These are phyloP conservation scores for Siderastrea siderea DNA, from an alignment of 92 coral and sea anemone species.

Conservation along the genomic window DNA sequence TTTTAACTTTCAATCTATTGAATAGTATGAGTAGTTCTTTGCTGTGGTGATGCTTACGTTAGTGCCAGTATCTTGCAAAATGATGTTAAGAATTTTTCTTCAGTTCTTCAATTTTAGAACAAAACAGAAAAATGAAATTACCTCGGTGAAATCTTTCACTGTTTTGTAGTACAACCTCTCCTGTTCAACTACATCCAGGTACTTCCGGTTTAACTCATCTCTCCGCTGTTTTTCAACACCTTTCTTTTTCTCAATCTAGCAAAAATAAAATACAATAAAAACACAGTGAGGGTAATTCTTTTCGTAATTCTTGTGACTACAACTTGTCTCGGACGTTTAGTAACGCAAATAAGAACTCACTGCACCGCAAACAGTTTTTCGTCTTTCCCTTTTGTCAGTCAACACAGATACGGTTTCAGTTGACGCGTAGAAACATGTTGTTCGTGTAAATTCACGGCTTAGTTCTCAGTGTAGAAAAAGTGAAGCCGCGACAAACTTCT, in stretches of 20 bases:
- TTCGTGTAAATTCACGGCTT: too few relatives aligned
- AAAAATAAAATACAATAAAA: background rate
- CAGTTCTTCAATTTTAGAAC: background rate
- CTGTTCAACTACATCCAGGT: constrained; percentile 93
- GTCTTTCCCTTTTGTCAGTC: too few relatives aligned
- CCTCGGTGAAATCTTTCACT: constrained; percentile 98
- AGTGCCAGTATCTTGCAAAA: too few relatives aligned
- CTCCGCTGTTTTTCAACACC: constrained; percentile 91
- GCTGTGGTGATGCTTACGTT: too few relatives aligned
- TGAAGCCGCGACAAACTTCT: too few relatives aligned
- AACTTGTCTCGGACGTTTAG: background rate
- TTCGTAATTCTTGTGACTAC: background rate
- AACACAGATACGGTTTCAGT: too few relatives aligned
- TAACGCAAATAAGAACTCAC: too few relatives aligned
- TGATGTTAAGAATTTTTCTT: background rate
- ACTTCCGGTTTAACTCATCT: constrained; percentile 89
- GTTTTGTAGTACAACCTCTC: constrained; percentile 97
- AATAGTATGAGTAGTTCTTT: too few relatives aligned
- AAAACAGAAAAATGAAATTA: background rate
- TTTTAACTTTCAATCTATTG: too few relatives aligned
- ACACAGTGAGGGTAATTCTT: background rate
- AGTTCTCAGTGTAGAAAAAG: too few relatives aligned
- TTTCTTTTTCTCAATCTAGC: constrained; percentile 92
- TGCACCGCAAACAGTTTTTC: too few relatives aligned
- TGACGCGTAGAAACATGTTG: background rate